These are phyloP conservation scores for Gymnocypris eckloni DNA, from an alignment of 2,797 vertebrate species.

Conservation along the genomic window DNA sequence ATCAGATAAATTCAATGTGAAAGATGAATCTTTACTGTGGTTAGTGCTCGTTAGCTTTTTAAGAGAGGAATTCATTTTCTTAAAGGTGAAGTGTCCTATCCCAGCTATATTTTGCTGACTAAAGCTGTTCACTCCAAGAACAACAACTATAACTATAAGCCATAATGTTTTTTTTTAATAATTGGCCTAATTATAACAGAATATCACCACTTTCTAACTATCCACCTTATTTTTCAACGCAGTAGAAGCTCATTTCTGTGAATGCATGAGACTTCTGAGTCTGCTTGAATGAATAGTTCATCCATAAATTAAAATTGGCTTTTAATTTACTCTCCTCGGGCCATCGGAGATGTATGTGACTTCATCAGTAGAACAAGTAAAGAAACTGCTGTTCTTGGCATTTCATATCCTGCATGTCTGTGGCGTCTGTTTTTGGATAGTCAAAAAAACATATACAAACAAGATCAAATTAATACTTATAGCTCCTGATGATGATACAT, in stretches of 20 bases:
- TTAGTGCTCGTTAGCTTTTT: neutral
- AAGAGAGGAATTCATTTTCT: neutral
- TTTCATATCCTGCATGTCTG: neutral
- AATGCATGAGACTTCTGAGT: neutral
- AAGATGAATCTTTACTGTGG: slow-evolving; percentile 9
- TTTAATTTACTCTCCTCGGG: neutral
- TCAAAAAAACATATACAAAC: neutral
- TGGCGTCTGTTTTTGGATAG: neutral
- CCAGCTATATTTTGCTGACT: neutral
- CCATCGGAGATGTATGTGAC: neutral
- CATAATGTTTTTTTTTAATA: neutral
- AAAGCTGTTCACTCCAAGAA: neutral
- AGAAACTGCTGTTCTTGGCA: neutral
- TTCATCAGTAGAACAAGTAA: neutral
- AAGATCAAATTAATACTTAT: neutral
- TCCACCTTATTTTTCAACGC: neutral
- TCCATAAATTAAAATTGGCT: neutral
- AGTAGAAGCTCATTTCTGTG: neutral
- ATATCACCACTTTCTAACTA: neutral
- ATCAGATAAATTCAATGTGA: neutral
- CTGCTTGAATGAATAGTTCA: neutral
- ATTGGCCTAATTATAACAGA: neutral
- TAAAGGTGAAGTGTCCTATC: slow-evolving; percentile 4
- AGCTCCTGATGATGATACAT: neutral
- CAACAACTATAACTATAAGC: neutral